Evolutionary conservation across 2,113 vertebrate genomes (phyloP), one percentile per base, ranked within the genome.

Genomic region (Ibidorhyncha struthersii): DNA sequence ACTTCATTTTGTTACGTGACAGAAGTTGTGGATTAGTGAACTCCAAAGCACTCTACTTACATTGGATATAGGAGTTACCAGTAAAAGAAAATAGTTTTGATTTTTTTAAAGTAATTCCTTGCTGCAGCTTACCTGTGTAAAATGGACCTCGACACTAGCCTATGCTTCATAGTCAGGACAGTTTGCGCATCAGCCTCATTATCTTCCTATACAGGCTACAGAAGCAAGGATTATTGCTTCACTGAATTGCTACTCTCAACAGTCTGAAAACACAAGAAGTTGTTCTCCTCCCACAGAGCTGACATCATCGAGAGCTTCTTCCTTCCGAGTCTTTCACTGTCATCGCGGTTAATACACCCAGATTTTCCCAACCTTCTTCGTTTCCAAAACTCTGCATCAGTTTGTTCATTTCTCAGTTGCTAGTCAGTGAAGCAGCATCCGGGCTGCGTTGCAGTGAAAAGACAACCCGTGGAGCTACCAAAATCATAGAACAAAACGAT

Each of bases 401-500:
- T 36, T 17, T 17, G 43, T 5, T 50, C 49, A 5, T 18, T 34
- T 10, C 69, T 45, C 52, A 21, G 53, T 0, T 2, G 32, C 52
- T 56, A 8, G 78, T 50, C 82, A 29, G 34, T 1, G 38, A 45
- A 61, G 53, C 0, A 1, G 38, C 49, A 40, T 2, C 26, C 3
- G 77, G 41, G 52, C 70, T 49, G 55, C 2, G 0, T 7, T 9
- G 22, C 15, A 19, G 69, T 1, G n/a, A 41, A 41, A 55, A 53
- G 45, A 36, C 26, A 71, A 69, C 12, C 41, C 49, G 50, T 4
- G 6, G 38, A 61, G 70, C 6, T 17, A 9, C 69, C 6, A 3
- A 21, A 47, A 5, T 3, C 67, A 15, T 9, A 43, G 15, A 26
- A 27, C 47, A 38, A 23, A 25, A 1, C 0, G 1, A 49, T 9